Evolutionary conservation across 2,113 vertebrate genomes (phyloP), one percentile per base, ranked within the genome.

Genomic region (Saguinus imperator): DNA sequence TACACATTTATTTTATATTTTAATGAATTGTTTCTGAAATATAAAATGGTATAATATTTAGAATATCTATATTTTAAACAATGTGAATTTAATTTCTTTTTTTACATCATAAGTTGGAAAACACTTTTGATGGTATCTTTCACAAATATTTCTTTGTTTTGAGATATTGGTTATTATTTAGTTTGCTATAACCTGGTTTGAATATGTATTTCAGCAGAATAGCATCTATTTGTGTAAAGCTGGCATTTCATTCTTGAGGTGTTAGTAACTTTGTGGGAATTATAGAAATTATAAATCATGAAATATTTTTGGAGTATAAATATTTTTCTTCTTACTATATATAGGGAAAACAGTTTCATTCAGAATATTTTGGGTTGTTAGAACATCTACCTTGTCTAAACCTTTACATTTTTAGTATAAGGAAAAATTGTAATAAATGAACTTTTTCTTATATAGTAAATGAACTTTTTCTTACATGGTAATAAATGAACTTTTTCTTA

Each of bases 221-320:
- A 73, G 1, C 3, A 32, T 45, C 21, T 92, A 52, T 37, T 8
- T 89, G 10, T 72, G 4, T 97, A 86, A 94, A 87, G 29, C 4
- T 94, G 10, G 35, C 94, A 87, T 87, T 96, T 94, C 21, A 90
- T 77, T 92, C 14, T 45, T 94, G n/a, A 18, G 32, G 66, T 95
- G 35, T 77, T 58, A 73, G 72, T 80, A 76, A 27, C 55, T 89
- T 94, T 70, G 21, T 50, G 21, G 32, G 88, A 73, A 94, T 98
- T 84, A 91, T 48, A 37, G 45, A 95, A 85, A 85, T 95, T 50
- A 32, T 80, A 66, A 86, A n/a, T 37, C 4, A 23, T 66, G 58
- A 91, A 83, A 57, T 87, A 92, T 40, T 95, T 95, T 94, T 27
- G 64, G 29, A 43, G 45, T 93, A 37, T 93, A 57, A 35, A 14